phyloP scores from a whole-genome alignment of 2,797 vertebrate species.

The Siniperca scherzeri region DNA sequence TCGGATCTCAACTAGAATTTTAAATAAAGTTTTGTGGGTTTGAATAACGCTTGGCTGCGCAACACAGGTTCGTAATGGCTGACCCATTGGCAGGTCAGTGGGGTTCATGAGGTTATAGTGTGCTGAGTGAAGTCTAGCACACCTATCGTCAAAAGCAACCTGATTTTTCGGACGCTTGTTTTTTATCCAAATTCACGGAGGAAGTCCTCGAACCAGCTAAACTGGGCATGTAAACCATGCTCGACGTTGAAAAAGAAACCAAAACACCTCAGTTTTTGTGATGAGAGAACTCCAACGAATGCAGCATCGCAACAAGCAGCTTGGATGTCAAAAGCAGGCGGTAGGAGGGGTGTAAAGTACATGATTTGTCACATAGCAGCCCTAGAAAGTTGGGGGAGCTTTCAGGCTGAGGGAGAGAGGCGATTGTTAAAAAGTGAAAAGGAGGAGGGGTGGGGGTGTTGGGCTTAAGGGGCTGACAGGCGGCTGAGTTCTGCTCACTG shows the following conservation, averaged over 20 bases:
- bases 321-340: constrained; percentile 77
- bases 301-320: constrained; percentile 82
- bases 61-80: background rate
- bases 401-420: constrained; percentile 80
- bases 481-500: constrained; percentile 71
- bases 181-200: constrained; percentile 4
- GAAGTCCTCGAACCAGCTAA: constrained; percentile 75
- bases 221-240: constrained; percentile 87
- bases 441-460: constrained; percentile 28
- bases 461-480: constrained; percentile 71
- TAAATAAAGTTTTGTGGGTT: constrained; percentile 11
- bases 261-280: constrained; percentile 86
- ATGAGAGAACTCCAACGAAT: constrained; percentile 60
- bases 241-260: constrained; percentile 87
- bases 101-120: background rate
- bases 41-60: background rate
- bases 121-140: background rate
- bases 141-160: constrained; percentile 2
- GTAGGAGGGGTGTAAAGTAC: constrained; percentile 47
- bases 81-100: background rate
- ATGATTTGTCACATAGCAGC: constrained; percentile 89
- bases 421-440: constrained; percentile 81
- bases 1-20: background rate
- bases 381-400: constrained; percentile 84
- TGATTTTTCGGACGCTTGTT: background rate